A percentile compares a stretch with the other conserved stretches of the same genome.
Conservation (phyloP, 1,140 invertebrate species). For the Holcopasites calliopsidis region DNA sequence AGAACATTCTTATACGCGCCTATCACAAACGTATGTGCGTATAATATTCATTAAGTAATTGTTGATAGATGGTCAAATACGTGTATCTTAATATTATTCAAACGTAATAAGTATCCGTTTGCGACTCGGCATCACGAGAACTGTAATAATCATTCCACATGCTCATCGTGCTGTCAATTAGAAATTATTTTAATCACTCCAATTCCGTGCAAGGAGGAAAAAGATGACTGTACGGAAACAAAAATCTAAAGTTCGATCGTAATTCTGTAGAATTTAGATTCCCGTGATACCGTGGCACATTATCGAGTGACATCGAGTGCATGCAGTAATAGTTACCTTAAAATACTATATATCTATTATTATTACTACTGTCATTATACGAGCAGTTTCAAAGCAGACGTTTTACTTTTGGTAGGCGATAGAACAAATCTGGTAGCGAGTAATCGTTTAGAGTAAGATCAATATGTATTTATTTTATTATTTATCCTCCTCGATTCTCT, state of each 20-base stretch:
- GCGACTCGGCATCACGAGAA: constrained; percentile 46
- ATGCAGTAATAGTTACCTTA: constrained; percentile 70
- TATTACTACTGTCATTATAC: constrained; percentile 3
- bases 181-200: not conserved
- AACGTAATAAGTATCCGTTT: constrained; percentile 45
- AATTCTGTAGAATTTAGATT: not conserved
- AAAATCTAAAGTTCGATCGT: not conserved
- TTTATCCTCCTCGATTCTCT: constrained; percentile 13
- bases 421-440: constrained; percentile 58
- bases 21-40: constrained; percentile 41
- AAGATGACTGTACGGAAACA: too few species aligned
- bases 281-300: constrained; percentile 45
- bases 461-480: constrained; percentile 13
- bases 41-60: constrained; percentile 49
- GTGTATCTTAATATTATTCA: constrained; percentile 52
- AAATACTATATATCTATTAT: not conserved
- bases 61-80: constrained; percentile 62
- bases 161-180: not conserved
- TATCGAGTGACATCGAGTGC: constrained; percentile 62
- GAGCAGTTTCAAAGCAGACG: constrained; percentile 52
- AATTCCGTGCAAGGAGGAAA: too few species aligned
- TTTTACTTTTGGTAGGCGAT: constrained; percentile 56
- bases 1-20: constrained; percentile 40
- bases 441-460: constrained; percentile 54
- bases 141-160: not conserved